These are phyloP conservation scores for Aspiorhynchus laticeps DNA, from an alignment of 2,113 vertebrate species.

Conservation along the genomic window DNA sequence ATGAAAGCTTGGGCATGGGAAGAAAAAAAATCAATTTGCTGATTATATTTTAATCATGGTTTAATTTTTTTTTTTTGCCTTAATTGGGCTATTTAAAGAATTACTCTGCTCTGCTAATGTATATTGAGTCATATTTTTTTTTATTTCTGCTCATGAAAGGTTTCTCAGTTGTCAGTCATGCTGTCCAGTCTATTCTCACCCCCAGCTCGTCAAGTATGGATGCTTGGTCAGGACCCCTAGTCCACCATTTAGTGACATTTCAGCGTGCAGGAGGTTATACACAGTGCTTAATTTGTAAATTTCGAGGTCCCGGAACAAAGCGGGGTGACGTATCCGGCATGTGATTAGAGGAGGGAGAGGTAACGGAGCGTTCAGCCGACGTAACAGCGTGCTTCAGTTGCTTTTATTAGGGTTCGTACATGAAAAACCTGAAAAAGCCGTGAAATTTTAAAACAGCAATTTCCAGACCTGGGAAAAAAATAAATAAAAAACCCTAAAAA, in stretches of 20 bases:
- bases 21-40: not conserved
- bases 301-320: too few species aligned
- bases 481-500: too few species aligned
- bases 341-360: too few species aligned
- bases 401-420: too few species aligned
- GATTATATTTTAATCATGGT: slow-evolving; percentile 24
- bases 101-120: not conserved
- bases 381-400: too few species aligned
- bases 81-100: slow-evolving; percentile 18
- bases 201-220: not conserved
- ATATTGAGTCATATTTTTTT: not conserved
- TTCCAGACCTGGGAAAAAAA: too few species aligned
- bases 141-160: not conserved
- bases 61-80: slow-evolving; percentile 27
- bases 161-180: not conserved
- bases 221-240: not conserved
- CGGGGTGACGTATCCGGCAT: too few species aligned
- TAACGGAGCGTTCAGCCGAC: too few species aligned
- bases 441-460: too few species aligned
- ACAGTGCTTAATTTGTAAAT: too few species aligned
- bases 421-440: too few species aligned
- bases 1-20: not conserved
- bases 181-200: not conserved
- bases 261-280: not conserved
- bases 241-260: not conserved